These are phyloP conservation scores for Lates calcarifer DNA, from an alignment of 2,113 vertebrate genomes.

Conservation along the genomic window DNA sequence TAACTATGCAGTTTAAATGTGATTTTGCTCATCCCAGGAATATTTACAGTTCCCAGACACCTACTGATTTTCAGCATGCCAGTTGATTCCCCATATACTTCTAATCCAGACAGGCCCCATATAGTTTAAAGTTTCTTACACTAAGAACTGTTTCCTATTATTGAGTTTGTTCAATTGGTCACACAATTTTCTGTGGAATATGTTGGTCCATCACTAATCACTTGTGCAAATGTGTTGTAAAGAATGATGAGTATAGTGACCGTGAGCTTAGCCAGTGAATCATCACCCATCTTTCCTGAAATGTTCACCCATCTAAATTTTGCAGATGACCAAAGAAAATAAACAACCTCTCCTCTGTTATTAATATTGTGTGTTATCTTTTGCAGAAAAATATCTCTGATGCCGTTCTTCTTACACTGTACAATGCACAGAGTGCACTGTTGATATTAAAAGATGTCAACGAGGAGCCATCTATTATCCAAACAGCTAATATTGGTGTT, in stretches of 20 bases:
- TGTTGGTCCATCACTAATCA: not conserved
- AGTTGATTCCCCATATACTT: not conserved
- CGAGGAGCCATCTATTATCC: constrained; percentile 78
- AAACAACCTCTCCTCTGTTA: not conserved
- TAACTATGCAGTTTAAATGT: not conserved
- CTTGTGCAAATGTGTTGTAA: not conserved
- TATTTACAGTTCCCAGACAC: not conserved
- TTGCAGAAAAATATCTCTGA: constrained; percentile 72
- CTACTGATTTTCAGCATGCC: not conserved
- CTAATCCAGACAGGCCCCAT: not conserved
- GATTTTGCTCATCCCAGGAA: not conserved
- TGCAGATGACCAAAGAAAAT: not conserved
- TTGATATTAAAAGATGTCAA: constrained; percentile 78
- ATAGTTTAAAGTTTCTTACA: not conserved
- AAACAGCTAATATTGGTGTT: constrained; percentile 78
- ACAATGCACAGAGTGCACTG: constrained; percentile 84
- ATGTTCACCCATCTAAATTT: constrained; percentile 4
- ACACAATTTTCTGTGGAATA: not conserved
- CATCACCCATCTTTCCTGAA: not conserved
- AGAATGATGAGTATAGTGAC: not conserved
- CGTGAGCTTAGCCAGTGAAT: not conserved
- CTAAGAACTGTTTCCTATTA: not conserved
- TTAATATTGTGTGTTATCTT: not conserved
- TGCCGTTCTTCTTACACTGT: constrained; percentile 78
- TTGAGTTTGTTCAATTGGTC: not conserved